Evolutionary conservation across 2,797 vertebrate genomes (phyloP), one percentile per base, ranked within the genome.

Genomic region (Urophycis tenuis): DNA sequence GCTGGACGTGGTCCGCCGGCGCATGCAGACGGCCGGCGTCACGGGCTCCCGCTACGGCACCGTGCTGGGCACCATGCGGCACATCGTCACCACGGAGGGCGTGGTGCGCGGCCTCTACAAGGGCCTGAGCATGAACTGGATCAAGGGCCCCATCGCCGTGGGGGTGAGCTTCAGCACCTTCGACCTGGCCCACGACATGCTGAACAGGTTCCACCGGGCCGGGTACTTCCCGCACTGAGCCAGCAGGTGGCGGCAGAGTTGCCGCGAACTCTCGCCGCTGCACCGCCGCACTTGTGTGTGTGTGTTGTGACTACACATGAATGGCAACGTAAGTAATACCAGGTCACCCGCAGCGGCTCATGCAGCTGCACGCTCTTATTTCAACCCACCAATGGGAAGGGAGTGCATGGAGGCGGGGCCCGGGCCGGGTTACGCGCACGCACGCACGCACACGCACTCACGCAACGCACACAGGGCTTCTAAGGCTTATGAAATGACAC

Each of bases 41-140:
- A 96, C 93, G 0, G 96, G 96, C 49, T 94, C 94, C 70, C 88
- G 87, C 0, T 96, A 94, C 81, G 3, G 81, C 76, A 94, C 94
- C 71, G 94, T 98, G 75, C 12, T 91, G 67, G 89, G 91, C 81
- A 99, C 97, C 34, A 94, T 98, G 92, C 84, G 81, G 0, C 90
- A 92, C 74, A 96, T 99, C 0, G 81, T 96, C 8, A 49, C 84
- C 0, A 93, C 95, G 73, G 97, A 98, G 81, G 97, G 97, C n/a
- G 80, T 96, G 0, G 32, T 96, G 73, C 90, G 91, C 0, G 97
- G 97, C 75, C 87, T 99, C 2, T 99, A 99, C 92, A 99, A 99
- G 82, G 97, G 97, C 75, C 93, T 99, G 78, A 99, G 96, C 91
- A 99, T 99, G 97, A 99, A 99, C 92, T 99, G 97, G 97, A 87